Evolutionary conservation across 2,113 vertebrate genomes (phyloP).

Genomic region (Capra hircus): DNA sequence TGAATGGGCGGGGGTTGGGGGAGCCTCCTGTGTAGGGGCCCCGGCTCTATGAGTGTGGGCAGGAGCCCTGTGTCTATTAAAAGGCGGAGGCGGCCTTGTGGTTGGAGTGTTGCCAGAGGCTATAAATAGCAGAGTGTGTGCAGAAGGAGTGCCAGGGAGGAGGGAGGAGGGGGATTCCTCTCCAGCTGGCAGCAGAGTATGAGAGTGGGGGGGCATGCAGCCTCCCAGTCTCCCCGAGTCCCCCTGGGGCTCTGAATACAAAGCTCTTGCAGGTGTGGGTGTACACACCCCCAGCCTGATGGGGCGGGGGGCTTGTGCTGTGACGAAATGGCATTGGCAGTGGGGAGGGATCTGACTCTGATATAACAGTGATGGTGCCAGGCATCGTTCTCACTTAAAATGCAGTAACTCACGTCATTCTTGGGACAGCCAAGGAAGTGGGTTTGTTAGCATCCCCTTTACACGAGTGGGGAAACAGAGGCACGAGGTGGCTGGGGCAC

Average conservation of each 20-base stretch:
- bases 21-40: neutral
- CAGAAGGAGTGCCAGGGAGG: constrained; percentile 80
- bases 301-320: neutral
- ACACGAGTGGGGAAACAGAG: neutral
- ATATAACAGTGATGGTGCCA: neutral
- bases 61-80: constrained; percentile 1
- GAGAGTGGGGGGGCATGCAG: constrained; percentile 56
- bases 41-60: neutral
- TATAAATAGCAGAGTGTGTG: constrained; percentile 80
- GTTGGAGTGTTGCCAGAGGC: constrained; percentile 49
- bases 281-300: too few species aligned
- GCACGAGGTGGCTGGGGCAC: neutral
- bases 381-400: neutral
- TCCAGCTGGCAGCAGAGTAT: constrained; percentile 80
- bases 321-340: neutral
- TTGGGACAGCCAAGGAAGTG: neutral
- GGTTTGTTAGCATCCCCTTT: neutral
- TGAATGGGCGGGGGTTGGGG: neutral
- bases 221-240: neutral
- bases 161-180: constrained; percentile 78
- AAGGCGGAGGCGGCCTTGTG: constrained; percentile 28
- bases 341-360: neutral
- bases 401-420: neutral
- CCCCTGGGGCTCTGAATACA: neutral
- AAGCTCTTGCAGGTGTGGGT: neutral